Evolutionary conservation across 1,140 invertebrate genomes (phyloP), one percentile per base, ranked within the genome.

Genomic region (Pristionchus pacificus): DNA sequence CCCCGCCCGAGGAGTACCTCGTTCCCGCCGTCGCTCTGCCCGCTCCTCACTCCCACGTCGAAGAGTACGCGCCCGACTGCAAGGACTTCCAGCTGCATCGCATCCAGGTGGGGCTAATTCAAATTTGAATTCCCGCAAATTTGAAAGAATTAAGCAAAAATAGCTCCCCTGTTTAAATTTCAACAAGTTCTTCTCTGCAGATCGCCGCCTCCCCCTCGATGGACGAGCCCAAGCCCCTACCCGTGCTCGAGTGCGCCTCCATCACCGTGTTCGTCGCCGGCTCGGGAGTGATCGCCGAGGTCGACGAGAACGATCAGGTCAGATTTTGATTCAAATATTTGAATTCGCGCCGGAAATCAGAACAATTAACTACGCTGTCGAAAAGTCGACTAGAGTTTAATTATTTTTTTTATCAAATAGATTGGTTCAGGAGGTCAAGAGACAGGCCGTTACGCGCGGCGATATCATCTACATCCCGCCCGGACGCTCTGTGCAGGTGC

Each of bases 11-110:
- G 29, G 77, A 64, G 32, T 82, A 82, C 65, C 64, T 83, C 60
- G 80, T 82, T 29, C 49, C 49, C 13, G 70, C 77, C 2, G 31
- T 67, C 25, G 29, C 30, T 25, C 19, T 82, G n/a, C 49, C 31
- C 10, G 49, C 55, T 19, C n/a, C n/a, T n/a, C 74, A 72, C 60
- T 70, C 66, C 1, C 57, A 75, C 61, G 74, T 82, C 27, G 68
- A 72, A 19, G 76, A 80, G 72, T 82, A 82, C 72, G 77, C 77
- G 19, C 80, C 80, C 15, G 78, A 82, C 57, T 82, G 80, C 65
- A 77, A 74, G 61, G 80, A 82, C 62, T 82, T 82, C 65, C 77
- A 76, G 29, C 75, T 82, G 10, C 80, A 82, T 68, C 60, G 77
- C 68, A 75, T 82, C 30, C 60, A 74, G 62, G 77, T 81, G n/a